Conservation (phyloP, 2,797 vertebrate genomes). For the Phylloscopus collybita region DNA sequence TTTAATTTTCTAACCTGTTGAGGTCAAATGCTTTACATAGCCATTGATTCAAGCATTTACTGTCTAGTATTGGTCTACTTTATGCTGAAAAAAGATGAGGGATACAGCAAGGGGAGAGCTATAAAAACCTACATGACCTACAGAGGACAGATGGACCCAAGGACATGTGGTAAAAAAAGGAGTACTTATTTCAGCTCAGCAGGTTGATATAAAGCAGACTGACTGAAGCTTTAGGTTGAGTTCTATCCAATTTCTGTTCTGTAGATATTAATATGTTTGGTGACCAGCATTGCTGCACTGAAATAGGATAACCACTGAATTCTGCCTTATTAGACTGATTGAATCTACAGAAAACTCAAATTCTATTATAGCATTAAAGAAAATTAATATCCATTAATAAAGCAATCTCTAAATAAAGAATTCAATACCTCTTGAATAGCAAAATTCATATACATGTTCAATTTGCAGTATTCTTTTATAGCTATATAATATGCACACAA, state of each 20-base stretch:
- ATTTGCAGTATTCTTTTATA: background rate
- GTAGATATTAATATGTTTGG: background rate
- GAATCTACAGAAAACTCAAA: background rate
- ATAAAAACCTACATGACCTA: background rate
- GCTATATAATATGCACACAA: background rate
- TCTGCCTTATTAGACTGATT: background rate
- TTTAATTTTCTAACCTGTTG: background rate
- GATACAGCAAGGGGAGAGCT: background rate
- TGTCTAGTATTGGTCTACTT: background rate
- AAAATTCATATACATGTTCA: background rate
- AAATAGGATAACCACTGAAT: background rate
- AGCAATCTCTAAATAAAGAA: background rate
- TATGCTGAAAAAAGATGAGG: background rate
- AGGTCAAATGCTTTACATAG: background rate
- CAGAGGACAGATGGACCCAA: background rate
- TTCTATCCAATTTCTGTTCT: background rate
- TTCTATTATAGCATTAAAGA: background rate
- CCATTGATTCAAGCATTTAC: background rate
- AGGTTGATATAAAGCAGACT: background rate
- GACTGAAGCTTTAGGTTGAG: background rate
- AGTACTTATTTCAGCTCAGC: background rate
- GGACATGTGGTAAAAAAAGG: background rate
- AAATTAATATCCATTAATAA: background rate
- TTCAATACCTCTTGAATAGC: background rate
- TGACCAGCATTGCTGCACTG: background rate